Evolutionary conservation across 2,113 vertebrate species (phyloP), one percentile per base, ranked within the genome.

Genomic region (Amblyornis subalaris): DNA sequence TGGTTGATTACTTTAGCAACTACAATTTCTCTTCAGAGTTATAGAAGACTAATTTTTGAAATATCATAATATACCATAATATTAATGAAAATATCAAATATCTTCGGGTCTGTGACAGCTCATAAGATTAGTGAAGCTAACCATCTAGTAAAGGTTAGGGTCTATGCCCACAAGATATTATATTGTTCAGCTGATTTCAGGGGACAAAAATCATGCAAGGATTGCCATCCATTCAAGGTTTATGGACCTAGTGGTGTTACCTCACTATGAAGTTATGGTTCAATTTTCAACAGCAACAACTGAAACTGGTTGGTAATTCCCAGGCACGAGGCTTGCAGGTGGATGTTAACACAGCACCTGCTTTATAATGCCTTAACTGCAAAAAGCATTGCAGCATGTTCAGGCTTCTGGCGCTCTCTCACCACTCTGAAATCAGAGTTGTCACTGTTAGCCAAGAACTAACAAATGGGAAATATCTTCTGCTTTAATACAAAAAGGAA

Each of bases 41-140:
- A 21, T 10, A 81, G 53, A 81, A 50, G 6, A 78, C 14, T 53
- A 24, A 73, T 64, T 72, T 73, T 83, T 65, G 3, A 87, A 67
- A 85, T 72, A 44, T 5, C 0, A 1, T 42, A 35, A 6, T 19
- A 83, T 61, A 44, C 6, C 0, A 1, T 42, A 35, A 6, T 19
- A 83, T 61, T 61, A 72, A 42, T 55, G 12, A 73, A 90, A 90
- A 75, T 25, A 71, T 2, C 21, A 85, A 76, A 44, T 36, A 85
- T 17, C 17, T 75, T 50, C 38, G 10, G 7, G 10, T 28, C 55
- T 92, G 23, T 47, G 14, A 48, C 14, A 78, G 24, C 20, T 78
- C 7, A 3, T 13, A 84, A 54, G 28, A 51, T 50, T 53, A 75
- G 23, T 31, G 11, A 89, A 88, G n/a, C 22, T 60, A 78, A 58